Percentiles rank a stretch among this genome's conserved stretches.
phyloP scores from a whole-genome alignment of 2,888 invertebrate genomes.

The Loripinus fragilis region DNA sequence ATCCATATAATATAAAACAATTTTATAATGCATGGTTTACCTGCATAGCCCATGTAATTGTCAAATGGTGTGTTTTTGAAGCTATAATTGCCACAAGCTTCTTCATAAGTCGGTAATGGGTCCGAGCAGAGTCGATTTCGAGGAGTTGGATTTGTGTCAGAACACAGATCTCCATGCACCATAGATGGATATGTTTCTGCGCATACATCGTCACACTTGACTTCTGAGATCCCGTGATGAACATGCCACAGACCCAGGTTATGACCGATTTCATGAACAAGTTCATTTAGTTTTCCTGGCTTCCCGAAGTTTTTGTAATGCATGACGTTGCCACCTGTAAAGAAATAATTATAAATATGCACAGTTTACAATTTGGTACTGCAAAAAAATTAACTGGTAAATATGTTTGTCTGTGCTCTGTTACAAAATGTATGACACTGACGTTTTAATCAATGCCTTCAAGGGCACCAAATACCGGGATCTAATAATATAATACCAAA shows the following conservation, averaged over 20 bases:
- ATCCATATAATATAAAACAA: not conserved
- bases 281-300: conserved; percentile 65
- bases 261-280: conserved; percentile 82
- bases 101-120: conserved; percentile 53
- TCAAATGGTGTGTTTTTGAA: conserved; percentile 75
- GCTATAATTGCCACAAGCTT: conserved; percentile 62
- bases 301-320: conserved; percentile 74
- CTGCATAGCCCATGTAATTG: conserved; percentile 82
- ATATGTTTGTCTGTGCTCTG: too few relatives aligned
- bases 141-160: conserved; percentile 79
- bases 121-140: conserved; percentile 74
- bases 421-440: too few relatives aligned
- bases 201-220: conserved; percentile 78
- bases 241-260: conserved; percentile 82
- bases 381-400: too few relatives aligned
- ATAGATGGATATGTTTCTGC: conserved; percentile 75
- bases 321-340: conserved; percentile 78
- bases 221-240: conserved; percentile 79
- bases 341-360: not conserved
- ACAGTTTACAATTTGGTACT: too few relatives aligned
- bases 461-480: too few relatives aligned
- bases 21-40: conserved; percentile 48
- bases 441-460: too few relatives aligned
- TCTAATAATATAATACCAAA: too few relatives aligned
- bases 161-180: conserved; percentile 80